Conservation (phyloP, 2,113 vertebrate genomes). For the Acanthisitta chloris region DNA sequence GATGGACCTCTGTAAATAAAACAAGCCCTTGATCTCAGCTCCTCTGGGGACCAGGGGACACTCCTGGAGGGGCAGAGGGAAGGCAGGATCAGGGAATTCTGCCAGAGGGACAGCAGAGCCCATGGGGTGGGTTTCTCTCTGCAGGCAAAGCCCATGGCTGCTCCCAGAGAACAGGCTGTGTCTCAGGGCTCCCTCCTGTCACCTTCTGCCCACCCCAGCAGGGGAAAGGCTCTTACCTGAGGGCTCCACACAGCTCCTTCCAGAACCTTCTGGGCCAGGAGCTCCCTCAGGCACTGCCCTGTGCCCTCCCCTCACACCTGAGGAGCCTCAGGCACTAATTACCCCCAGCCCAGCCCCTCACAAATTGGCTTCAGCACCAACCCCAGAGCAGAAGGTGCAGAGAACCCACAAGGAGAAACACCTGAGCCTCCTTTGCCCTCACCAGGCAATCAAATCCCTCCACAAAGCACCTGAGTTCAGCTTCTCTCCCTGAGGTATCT, state of each 20-base stretch:
- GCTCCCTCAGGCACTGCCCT: accelerated
- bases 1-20: not conserved
- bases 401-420: accelerated
- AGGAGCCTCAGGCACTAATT: not conserved
- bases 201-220: too few relatives aligned
- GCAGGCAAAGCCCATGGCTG: not conserved
- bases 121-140: not conserved
- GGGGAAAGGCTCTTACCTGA: accelerated
- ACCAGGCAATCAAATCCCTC: not conserved
- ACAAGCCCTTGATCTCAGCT: accelerated
- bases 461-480: accelerated
- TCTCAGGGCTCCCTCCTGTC: not conserved
- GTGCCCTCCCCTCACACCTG: too few relatives aligned
- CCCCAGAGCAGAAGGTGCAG: not conserved
- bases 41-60: not conserved
- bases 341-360: not conserved
- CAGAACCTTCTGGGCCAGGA: not conserved
- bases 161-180: not conserved
- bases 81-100: not conserved
- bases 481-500: not conserved
- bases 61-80: not conserved
- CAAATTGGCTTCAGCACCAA: accelerated
- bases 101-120: accelerated
- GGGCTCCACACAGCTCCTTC: accelerated
- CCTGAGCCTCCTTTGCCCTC: not conserved